A percentile compares a stretch with the other conserved stretches of the same genome.
phyloP scores from a whole-genome alignment of 2,888 invertebrate genomes.

The Eupeodes luniger region DNA sequence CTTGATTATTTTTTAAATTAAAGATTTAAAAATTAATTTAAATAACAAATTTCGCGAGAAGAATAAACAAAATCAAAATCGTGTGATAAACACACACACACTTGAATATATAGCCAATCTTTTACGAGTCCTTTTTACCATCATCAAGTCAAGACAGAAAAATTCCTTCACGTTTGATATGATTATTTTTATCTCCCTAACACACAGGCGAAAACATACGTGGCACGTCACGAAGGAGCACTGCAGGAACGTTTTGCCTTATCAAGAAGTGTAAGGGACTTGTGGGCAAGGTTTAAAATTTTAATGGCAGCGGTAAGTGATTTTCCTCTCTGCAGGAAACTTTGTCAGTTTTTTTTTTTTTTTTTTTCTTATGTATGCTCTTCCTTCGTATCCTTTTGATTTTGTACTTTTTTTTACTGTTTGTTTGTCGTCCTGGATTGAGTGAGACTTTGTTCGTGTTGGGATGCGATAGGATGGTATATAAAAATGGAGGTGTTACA shows the following conservation, averaged over 20 bases:
- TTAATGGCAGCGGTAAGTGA: conserved; percentile 90
- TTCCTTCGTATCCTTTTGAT: conserved; percentile 22
- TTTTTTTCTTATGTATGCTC: neutral
- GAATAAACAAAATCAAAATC: too few species aligned
- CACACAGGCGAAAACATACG: conserved; percentile 91
- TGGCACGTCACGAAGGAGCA: conserved; percentile 95
- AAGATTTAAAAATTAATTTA: too few species aligned
- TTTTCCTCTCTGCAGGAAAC: conserved; percentile 75
- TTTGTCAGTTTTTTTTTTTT: conserved; percentile 32
- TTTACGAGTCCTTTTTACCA: too few species aligned
- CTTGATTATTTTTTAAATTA: too few species aligned
- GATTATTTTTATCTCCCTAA: conserved; percentile 73
- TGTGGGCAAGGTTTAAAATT: conserved; percentile 93
- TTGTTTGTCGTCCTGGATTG: conserved; percentile 31
- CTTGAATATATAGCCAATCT: too few species aligned
- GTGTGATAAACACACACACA: too few species aligned
- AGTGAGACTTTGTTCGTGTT: conserved; percentile 43
- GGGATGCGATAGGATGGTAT: conserved; percentile 3
- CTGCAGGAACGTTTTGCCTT: conserved; percentile 95
- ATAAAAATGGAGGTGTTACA: conserved; percentile 31
- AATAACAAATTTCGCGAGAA: too few species aligned
- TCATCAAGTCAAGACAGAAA: too few species aligned
- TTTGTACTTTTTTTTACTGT: conserved; percentile 3
- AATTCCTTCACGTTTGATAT: too few species aligned
- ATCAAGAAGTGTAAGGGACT: conserved; percentile 93